Base-by-base conservation (phyloP, 2,888 invertebrate species). In the Pimpla rufipes region DNA sequence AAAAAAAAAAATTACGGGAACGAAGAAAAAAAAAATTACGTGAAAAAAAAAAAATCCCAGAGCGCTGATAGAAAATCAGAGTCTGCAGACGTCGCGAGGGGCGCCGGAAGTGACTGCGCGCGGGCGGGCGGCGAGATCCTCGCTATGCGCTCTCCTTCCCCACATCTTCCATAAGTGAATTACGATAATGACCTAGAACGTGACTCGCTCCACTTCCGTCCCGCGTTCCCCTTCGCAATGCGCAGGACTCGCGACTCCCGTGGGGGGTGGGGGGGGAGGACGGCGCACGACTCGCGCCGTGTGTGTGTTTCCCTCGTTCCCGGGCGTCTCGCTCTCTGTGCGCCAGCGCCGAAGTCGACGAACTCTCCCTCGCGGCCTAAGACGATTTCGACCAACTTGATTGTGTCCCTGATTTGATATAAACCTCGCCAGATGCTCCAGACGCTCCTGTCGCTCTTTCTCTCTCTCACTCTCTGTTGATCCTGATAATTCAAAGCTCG, bases 361-460 rank as follows among this genome's bases (percentile, higher is more conserved):
- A 67, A 16, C 37, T 18, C 8, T n/a, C n/a, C n/a, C 5, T n/a
- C 13, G 37, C n/a, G 35, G n/a, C 35, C 29, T 62, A 62, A 62
- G 62, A 37, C 62, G 57, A 85, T 85, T 87, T 84, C 84, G 83
- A 66, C 86, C 83, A 85, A 86, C 86, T 85, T 75, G 84, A 86
- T 86, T 85, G 85, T 68, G 75, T 5, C 78, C 64, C 70, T 79
- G 71, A 77, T 80, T 83, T 50, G 74, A 77, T 3, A n/a, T 77
- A 73, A n/a, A 71, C 52, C 64, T 59, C 57, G 7, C n/a, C 62
- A 66, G 62, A 45, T 40, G 62, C 18, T 57, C 3, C 40, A 13
- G 68, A 29, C 29, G 2, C 29, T 29, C 2, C 29, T 29, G 29
- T n/a, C n/a, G n/a, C n/a, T n/a, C n/a, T n/a, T n/a, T n/a, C n/a